A percentile compares a stretch with the other conserved stretches of the same genome.
These are phyloP conservation scores for Xestia rhomboidea DNA, from an alignment of 2,888 invertebrate genomes.

Conservation along the genomic window DNA sequence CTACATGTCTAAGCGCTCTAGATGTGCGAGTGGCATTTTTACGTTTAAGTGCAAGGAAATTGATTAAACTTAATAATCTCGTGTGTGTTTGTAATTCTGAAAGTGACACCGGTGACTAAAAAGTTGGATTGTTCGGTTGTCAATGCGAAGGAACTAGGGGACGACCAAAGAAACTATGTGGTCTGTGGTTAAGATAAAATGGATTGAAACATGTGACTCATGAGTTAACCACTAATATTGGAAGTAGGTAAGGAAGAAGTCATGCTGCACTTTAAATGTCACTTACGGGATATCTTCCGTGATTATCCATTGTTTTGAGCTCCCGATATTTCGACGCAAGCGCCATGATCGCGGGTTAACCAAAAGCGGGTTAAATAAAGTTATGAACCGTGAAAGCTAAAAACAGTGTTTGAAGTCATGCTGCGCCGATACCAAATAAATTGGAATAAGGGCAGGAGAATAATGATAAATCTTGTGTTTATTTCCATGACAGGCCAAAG, in stretches of 20 bases:
- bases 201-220: background rate
- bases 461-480: background rate
- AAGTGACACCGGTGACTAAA: background rate
- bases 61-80: background rate
- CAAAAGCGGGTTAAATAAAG: too few species aligned
- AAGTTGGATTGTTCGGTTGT: background rate
- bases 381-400: too few species aligned
- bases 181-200: background rate
- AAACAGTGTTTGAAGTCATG: too few species aligned
- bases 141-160: background rate
- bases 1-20: too few species aligned
- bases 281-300: too few species aligned
- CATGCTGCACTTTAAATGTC: too few species aligned
- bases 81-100: background rate
- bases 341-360: too few species aligned
- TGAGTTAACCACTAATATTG: background rate
- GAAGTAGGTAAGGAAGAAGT: background rate
- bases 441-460: background rate
- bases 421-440: background rate
- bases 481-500: conserved; percentile 60
- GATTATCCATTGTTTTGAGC: too few species aligned
- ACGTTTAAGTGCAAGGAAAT: background rate
- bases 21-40: background rate
- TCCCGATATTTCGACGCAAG: too few species aligned
- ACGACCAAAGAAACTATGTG: background rate